phyloP scores from a whole-genome alignment of 37 sponge, comb jelly and placozoan genomes.

The Hormiphora californensis region DNA sequence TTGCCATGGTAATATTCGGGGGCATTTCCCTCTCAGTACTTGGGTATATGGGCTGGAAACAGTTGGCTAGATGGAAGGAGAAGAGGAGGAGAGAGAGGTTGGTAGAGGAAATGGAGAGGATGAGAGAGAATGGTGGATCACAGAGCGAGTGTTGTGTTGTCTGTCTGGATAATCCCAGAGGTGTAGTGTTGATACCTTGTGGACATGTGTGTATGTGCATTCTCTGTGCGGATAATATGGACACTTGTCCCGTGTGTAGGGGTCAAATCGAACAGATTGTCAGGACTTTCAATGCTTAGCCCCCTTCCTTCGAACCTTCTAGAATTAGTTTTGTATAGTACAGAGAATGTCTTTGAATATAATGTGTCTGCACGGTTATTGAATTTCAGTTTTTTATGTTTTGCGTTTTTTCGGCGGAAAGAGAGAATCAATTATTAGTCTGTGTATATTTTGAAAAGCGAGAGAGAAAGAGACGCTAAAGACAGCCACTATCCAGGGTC shows the following conservation, averaged over 20 bases:
- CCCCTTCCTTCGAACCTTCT: no score
- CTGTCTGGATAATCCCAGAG: constrained; percentile 47
- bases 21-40: neutral
- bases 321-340: no score
- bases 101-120: constrained; percentile 5
- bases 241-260: constrained; percentile 44
- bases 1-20: constrained; percentile 1
- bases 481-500: no score
- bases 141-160: constrained; percentile 9
- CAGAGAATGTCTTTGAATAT: no score
- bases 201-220: constrained; percentile 51
- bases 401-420: no score
- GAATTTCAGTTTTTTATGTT: no score
- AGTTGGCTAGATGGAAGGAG: neutral
- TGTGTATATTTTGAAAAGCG: no score
- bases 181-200: constrained; percentile 26
- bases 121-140: neutral
- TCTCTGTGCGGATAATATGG: neutral
- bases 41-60: neutral
- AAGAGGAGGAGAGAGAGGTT: constrained; percentile 2
- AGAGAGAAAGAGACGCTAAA: no score
- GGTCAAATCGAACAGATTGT: neutral
- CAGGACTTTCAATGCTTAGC: constrained; percentile 46
- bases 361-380: no score
- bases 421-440: no score